Conservation (phyloP, 2,888 invertebrate genomes). For the Alsophila aescularia region DNA sequence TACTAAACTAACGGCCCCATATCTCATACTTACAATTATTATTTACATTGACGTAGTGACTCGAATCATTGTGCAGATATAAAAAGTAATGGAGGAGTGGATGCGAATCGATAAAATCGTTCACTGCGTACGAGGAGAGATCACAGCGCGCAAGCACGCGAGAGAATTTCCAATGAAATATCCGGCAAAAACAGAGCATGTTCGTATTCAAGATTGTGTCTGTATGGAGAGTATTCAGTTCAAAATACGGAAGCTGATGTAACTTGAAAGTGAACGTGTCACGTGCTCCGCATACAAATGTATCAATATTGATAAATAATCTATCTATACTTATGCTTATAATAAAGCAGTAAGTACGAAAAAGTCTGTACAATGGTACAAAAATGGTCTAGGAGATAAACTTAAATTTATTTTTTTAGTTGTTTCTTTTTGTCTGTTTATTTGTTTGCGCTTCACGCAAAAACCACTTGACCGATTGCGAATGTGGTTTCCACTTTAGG, state of each 20-base stretch:
- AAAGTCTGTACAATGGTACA: too few relatives aligned
- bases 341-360: too few relatives aligned
- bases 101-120: slow-evolving; percentile 39
- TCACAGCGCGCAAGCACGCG: slow-evolving; percentile 52
- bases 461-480: too few relatives aligned
- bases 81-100: slow-evolving; percentile 45
- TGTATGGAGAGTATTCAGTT: slow-evolving; percentile 42
- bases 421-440: too few relatives aligned
- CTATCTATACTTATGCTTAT: too few relatives aligned
- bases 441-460: too few relatives aligned
- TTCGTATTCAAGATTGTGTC: slow-evolving; percentile 49
- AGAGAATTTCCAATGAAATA: slow-evolving; percentile 72
- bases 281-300: slow-evolving; percentile 49
- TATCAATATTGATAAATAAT: slow-evolving; percentile 34
- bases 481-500: too few relatives aligned
- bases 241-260: slow-evolving; percentile 60
- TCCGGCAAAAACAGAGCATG: slow-evolving; percentile 50
- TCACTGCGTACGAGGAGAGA: slow-evolving; percentile 56
- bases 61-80: slow-evolving; percentile 13
- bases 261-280: slow-evolving; percentile 65
- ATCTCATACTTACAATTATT: too few relatives aligned
- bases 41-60: slow-evolving; percentile 45
- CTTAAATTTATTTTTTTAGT: too few relatives aligned
- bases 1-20: slow-evolving; percentile 30
- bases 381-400: too few relatives aligned